Evolutionary conservation across 2,888 invertebrate species (phyloP), one percentile per base, ranked within the genome.

Genomic region (Acanthosoma haemorrhoidale): DNA sequence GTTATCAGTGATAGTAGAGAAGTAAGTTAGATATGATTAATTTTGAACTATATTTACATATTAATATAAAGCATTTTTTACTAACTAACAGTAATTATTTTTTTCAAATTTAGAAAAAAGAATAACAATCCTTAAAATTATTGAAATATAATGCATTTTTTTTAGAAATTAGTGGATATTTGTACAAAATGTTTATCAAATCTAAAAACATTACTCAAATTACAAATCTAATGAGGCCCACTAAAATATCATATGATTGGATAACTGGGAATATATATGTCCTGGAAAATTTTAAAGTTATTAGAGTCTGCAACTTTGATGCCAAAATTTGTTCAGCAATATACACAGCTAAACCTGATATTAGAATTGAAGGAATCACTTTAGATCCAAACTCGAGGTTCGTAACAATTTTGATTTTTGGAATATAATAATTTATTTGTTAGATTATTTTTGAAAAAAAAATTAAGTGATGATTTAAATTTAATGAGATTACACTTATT

Each of bases 171-270:
- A 68, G 75, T 4, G 78, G 79, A 16, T 76, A 71, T 11, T 74
- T 80, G 31, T 77, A 75, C 57, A 77, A 77, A 69, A 73, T 79
- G 25, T 75, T 82, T 63, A 69, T 83, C 18, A 76, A 69, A 60
- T 31, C 59, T 59, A 43, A 59, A 51, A 36, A 69, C 41, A n/a
- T 69, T 8, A 21, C 21, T 60, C 41, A 60, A 59, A 63, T 71
- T 34, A 60, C 41, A 32, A 63, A 67, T 18, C 64, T 71, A 11
- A 69, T 59, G 34, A 79, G 78, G 70, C 85, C 86, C 0, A 79
- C 79, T 51, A 81, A 86, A 79, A 77, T 92, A 39, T 83, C 88
- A 0, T 82, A 89, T 2, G 92, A 92, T 76, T 92, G 91, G 91
- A 79, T 87, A 25, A 87, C 89, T 0, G 83, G 85, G 11, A 90